Percentiles rank a stretch among this genome's conserved stretches.
Evolutionary conservation across 1,140 invertebrate species (phyloP).

Genomic region (Ptiloglossa arizonensis): DNA sequence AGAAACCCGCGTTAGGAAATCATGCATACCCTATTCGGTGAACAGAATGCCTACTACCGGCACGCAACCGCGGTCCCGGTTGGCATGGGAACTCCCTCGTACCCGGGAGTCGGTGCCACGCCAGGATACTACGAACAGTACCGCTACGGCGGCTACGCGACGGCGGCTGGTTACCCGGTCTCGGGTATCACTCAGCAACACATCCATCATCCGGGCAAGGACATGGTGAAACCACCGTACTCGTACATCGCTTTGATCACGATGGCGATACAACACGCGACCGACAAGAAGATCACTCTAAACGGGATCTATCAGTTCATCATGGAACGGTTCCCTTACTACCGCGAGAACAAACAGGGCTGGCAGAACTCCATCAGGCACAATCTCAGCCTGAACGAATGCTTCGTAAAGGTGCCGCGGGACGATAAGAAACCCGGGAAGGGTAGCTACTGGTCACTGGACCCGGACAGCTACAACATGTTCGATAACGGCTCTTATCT

Average conservation of each 20-base stretch:
- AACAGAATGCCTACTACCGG: constrained; percentile 89
- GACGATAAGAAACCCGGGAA: constrained; percentile 98
- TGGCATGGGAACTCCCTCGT: constrained; percentile 76
- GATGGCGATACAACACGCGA: constrained; percentile 97
- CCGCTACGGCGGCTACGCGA: constrained; percentile 82
- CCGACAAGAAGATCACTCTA: constrained; percentile 96
- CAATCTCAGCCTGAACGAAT: constrained; percentile 98
- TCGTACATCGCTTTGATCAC: constrained; percentile 99
- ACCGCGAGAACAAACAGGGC: constrained; percentile 97
- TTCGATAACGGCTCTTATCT: constrained; percentile 98
- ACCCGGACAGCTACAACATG: constrained; percentile 98
- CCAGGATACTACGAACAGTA: constrained; percentile 81
- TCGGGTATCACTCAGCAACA: constrained; percentile 85
- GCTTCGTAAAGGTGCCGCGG: constrained; percentile 97
- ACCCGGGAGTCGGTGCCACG: constrained; percentile 72
- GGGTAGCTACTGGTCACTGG: constrained; percentile 98
- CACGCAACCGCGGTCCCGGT: constrained; percentile 80
- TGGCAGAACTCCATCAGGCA: constrained; percentile 98
- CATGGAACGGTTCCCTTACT: constrained; percentile 98
- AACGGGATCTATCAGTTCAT: constrained; percentile 99
- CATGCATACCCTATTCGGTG: constrained; percentile 95
- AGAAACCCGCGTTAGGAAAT: constrained; percentile 47
- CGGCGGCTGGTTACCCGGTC: constrained; percentile 80
- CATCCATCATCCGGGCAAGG: constrained; percentile 86
- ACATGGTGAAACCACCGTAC: constrained; percentile 98